Conservation (phyloP, 2,888 invertebrate species). For the Polymixis flavicincta region DNA sequence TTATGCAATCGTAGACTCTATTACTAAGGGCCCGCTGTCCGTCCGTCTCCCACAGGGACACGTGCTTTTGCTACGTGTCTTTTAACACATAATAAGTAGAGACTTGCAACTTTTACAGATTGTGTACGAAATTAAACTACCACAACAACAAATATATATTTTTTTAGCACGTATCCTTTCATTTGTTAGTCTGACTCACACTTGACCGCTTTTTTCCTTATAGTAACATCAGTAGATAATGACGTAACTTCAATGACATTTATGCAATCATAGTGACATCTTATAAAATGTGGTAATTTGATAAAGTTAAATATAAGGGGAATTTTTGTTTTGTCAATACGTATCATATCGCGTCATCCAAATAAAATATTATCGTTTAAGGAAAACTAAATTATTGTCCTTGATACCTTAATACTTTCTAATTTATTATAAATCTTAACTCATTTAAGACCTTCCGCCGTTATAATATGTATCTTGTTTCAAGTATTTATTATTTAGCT, state of each 20-base stretch:
- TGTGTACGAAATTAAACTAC: too few relatives aligned
- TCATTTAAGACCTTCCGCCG: neutral
- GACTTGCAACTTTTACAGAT: too few relatives aligned
- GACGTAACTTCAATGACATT: constrained; percentile 1
- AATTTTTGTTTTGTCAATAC: neutral
- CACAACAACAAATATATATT: too few relatives aligned
- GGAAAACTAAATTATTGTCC: neutral
- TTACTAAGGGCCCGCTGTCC: too few relatives aligned
- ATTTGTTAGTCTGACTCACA: too few relatives aligned
- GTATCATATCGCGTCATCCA: neutral
- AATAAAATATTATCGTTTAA: neutral
- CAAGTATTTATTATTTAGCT: neutral
- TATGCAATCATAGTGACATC: neutral
- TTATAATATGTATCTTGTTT: neutral
- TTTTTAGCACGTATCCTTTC: too few relatives aligned
- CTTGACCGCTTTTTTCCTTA: neutral
- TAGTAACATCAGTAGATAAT: neutral
- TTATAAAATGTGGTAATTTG: neutral
- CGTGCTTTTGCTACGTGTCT: too few relatives aligned
- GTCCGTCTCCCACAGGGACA: too few relatives aligned
- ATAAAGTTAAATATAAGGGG: neutral
- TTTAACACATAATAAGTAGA: too few relatives aligned
- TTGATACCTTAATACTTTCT: neutral
- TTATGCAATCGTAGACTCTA: neutral
- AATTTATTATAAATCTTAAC: neutral